Evolutionary conservation across 2,797 vertebrate species (phyloP), one percentile per base, ranked within the genome.

Genomic region (Pseudocheirus occidentalis): DNA sequence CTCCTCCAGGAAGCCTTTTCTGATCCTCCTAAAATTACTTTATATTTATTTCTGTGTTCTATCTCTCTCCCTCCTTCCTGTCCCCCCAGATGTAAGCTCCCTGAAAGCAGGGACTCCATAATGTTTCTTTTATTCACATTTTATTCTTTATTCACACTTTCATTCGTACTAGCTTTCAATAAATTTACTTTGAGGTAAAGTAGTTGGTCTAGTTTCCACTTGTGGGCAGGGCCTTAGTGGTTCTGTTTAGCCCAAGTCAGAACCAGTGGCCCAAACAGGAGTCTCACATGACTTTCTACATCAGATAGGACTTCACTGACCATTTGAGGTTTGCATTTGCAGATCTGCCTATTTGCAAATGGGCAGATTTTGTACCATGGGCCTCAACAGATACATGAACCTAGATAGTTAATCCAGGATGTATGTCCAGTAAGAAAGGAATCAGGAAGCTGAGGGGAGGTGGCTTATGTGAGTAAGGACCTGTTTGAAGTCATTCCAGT

Each of bases 181-280:
- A 27, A 27, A 27, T 87, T 81, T 87, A 54, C 52, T 93, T 90
- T 46, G 89, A 95, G 92, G 40, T 50, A 87, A 94, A 59, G 11
- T 24, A 54, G 31, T 29, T 5, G 6, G 1, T n/a, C 52, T 28
- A 24, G 29, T 59, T 92, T 54, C 50, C 9, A 16, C 55, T 53
- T 59, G 57, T 59, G 57, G 89, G 50, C 18, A 28, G 0, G 52
- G 92, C 53, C 21, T 91, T 53, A 18, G 90, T 59, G 1, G 18
- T n/a, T 55, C 1, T 53, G 55, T 50, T 16, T 58, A 0, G 12
- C 12, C 5, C 3, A 59, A 24, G 50, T n/a, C 2, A 1, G 31
- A 11, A 34, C n/a, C n/a, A 5, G 31, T 21, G 18, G 21, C n/a
- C n/a, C 31, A 81, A 81, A 81, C 9, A 81, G n/a, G 66, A 81